Evolutionary conservation across 2,888 invertebrate species (phyloP), one percentile per base, ranked within the genome.

Genomic region (Lochmaea crataegi): DNA sequence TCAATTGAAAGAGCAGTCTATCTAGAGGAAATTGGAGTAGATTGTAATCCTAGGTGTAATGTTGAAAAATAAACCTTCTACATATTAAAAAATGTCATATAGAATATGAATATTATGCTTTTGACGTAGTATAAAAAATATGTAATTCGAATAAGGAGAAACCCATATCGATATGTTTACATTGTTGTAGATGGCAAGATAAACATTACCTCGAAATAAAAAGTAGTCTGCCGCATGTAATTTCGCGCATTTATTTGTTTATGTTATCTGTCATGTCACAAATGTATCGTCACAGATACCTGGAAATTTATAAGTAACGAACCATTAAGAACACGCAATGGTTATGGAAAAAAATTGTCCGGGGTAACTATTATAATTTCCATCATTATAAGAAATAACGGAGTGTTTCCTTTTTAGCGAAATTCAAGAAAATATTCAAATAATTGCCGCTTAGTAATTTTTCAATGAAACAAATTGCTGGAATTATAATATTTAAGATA

Each of bases 181-280:
- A 66, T 41, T 38, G 51, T 51, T 51, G 32, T 32, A 53, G 65
- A 66, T 66, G 53, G 41, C 38, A 66, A 66, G 56, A 53, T 38
- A 66, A 66, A 66, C 65, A 66, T 66, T 56, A 38, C 32, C 42
- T 60, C 32, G 26, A 53, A 32, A 51, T 14, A 61, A 68, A 68
- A 68, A 60, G 48, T 60, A 68, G 61, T 18, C 48, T 48, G 61
- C 14, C 61, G 38, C 14, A 12, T 51, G 61, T 48, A 61, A 61
- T 68, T 68, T 68, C 60, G 32, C 9, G 68, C 68, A 16, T 60
- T 45, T 38, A n/a, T 51, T 68, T 68, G 68, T 68, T 68, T 68
- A 68, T 38, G 48, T 63, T 61, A 68, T 68, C 51, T 68, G 48
- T 61, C 68, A 68, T 68, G 32, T 60, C 11, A 61, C 38, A 48